Evolutionary conservation across 2,888 invertebrate species (phyloP), one percentile per base, ranked within the genome.

Genomic region (Eulithis testata): DNA sequence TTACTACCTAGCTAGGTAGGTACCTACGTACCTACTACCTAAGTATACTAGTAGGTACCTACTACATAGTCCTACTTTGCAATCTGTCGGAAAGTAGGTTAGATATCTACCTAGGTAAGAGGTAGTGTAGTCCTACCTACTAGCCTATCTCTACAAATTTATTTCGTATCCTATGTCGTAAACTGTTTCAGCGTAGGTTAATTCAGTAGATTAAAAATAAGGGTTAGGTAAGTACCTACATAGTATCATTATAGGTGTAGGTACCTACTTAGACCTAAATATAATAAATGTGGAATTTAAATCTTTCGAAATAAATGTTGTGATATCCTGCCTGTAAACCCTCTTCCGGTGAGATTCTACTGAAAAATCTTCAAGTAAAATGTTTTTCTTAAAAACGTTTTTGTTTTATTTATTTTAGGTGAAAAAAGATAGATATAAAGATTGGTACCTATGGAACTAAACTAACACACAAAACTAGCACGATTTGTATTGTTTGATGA

Each of bases 271-370:
- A 21, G 21, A 21, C 21, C 21, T 21, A 21, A 2, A 21, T 73
- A 75, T 9, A 74, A 76, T 77, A 73, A 73, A 81, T 79, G 72
- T 81, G 76, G 68, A 71, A 74, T 78, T 72, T 76, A 76, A 77
- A 76, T 76, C 77, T 76, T 83, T 80, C 77, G 73, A 72, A 71
- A 82, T 89, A 82, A 89, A 90, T 92, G 91, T 91, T 92, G 92
- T 92, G 92, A 92, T 92, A 92, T 87, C 91, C 92, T 91, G 90
- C 91, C 91, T 91, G 83, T 88, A 82, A 31, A 85, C 84, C 83
- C 83, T 86, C 85, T 90, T 89, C 90, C 87, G 82, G 86, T 90
- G 90, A 89, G 85, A 88, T 86, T 86, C 84, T 83, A 86, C 82
- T 83, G 74, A 77, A 81, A 83, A 78, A 85, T 87, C 86, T 84